Evolutionary conservation across 1,140 invertebrate genomes (phyloP), one percentile per base, ranked within the genome.

Genomic region (Drosophila nasuta): DNA sequence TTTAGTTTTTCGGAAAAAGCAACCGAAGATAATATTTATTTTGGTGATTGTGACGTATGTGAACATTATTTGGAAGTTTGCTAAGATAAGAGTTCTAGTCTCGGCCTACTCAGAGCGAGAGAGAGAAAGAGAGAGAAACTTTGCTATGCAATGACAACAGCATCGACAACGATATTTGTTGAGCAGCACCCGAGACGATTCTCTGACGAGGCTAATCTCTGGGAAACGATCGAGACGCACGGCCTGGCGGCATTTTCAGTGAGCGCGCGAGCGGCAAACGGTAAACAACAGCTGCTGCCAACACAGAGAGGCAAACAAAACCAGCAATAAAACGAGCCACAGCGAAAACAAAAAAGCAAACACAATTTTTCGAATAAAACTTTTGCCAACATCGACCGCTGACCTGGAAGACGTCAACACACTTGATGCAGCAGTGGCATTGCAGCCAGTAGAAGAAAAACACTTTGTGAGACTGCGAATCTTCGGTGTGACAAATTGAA

Each of bases 181-280:
- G 66, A 63, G 56, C 63, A 68, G 65, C 75, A 73, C 67, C 62
- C 77, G 75, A 77, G 62, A 67, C 71, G 64, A 74, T 81, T 51
- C 67, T 76, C 51, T 30, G 51, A 70, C 56, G 64, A 63, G 59
- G 52, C 38, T 62, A 65, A 71, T 82, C 68, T 82, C 76, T 82
- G 79, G 75, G 38, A 78, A 78, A 8, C 65, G 59, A 75, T 48
- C 73, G 63, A 15, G 15, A 25, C 56, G 78, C 48, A 69, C 63
- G 73, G 35, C 80, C 49, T 65, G 46, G 56, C 72, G 66, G 71
- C 75, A 59, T 86, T 76, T 88, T 75, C 41, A 89, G 85, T 89
- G 81, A 89, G 72, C 67, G 63, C 64, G 75, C 85, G 78, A 90
- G 86, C 75, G 85, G 86, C 85, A 78, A 85, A 89, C 85, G 72